Percentiles rank a stretch among this genome's conserved stretches.
These are phyloP conservation scores for Heliconius charithonia DNA, from an alignment of 2,888 invertebrate species.

Conservation along the genomic window DNA sequence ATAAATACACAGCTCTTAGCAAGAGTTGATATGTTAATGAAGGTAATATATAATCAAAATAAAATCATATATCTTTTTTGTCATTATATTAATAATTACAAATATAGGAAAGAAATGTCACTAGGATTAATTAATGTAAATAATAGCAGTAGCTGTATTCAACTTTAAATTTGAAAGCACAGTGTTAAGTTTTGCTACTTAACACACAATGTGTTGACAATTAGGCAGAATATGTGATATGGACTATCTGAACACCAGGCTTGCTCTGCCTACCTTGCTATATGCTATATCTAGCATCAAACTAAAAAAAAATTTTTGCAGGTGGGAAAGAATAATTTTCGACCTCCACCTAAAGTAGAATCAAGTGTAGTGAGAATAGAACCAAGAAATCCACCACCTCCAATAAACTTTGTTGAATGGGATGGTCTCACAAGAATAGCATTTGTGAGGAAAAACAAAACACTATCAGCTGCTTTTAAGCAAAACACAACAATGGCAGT, in stretches of 20 bases:
- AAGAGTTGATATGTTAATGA: slow-evolving; percentile 97
- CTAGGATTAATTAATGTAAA: no score
- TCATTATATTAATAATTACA: neutral
- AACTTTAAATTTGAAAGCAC: no score
- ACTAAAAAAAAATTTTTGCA: slow-evolving; percentile 56
- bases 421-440: slow-evolving; percentile 98
- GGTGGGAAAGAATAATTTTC: slow-evolving; percentile 99
- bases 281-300: neutral
- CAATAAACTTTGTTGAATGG: slow-evolving; percentile 98
- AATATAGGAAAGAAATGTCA: neutral
- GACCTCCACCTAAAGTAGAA: slow-evolving; percentile 99
- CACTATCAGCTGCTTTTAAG: slow-evolving; percentile 94
- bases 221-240: neutral
- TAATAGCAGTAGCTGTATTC: no score
- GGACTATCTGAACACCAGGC: neutral
- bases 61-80: neutral
- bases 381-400: slow-evolving; percentile 98
- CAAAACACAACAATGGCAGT: slow-evolving; percentile 92
- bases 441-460: slow-evolving; percentile 98
- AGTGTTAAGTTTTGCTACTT: no score
- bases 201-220: no score
- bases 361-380: slow-evolving; percentile 99
- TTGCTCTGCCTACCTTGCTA: neutral
- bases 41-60: slow-evolving; percentile 79
- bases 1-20: slow-evolving; percentile 98